Evolutionary conservation across 2,888 invertebrate species (phyloP).

Genomic region (Ariolimax columbianus): DNA sequence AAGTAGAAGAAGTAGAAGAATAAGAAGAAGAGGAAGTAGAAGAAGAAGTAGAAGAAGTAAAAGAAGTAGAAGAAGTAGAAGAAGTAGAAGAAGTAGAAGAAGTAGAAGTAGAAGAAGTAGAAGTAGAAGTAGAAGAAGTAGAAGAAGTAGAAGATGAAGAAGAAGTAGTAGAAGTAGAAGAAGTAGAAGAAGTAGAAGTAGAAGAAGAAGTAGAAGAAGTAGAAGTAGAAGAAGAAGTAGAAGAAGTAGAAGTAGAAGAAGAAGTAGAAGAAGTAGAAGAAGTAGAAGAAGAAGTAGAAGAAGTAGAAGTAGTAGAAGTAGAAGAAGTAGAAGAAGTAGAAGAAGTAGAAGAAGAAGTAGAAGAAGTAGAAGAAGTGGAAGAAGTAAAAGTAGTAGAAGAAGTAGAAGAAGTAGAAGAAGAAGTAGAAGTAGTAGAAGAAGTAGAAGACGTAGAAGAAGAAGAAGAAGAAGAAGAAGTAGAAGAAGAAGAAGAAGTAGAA

Average conservation of each 20-base stretch:
- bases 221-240: not conserved
- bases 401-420: conserved; percentile 19
- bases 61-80: not conserved
- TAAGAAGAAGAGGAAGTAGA: no score
- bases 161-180: not conserved
- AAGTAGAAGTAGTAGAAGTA: not conserved
- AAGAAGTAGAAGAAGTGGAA: conserved; percentile 21
- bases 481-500: not conserved
- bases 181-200: not conserved
- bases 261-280: not conserved
- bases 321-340: not conserved
- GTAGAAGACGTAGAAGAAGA: not conserved
- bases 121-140: not conserved
- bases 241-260: not conserved
- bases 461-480: not conserved
- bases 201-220: not conserved
- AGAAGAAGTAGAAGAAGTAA: no score
- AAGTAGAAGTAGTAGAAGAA: not conserved
- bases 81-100: no score
- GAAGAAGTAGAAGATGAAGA: not conserved
- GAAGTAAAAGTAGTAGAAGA: conserved; percentile 27
- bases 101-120: not conserved
- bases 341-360: conserved; percentile 22
- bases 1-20: not conserved
- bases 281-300: not conserved